These are phyloP conservation scores for Melieria omissa DNA, from an alignment of 2,888 invertebrate species.

Conservation along the genomic window DNA sequence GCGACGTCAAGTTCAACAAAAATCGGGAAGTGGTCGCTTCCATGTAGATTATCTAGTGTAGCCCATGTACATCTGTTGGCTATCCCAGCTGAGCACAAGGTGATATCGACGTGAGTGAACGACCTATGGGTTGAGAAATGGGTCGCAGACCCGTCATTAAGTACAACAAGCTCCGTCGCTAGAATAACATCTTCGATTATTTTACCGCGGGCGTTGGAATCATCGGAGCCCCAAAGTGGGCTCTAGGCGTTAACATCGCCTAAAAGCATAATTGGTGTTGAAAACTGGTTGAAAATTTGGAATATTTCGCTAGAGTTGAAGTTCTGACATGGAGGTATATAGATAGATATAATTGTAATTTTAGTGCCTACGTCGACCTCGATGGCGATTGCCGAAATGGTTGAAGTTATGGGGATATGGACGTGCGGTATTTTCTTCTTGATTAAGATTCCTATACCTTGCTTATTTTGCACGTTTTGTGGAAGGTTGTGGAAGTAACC, in stretches of 20 bases:
- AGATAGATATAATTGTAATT: neutral
- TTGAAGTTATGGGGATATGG: too few relatives aligned
- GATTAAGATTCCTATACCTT: neutral
- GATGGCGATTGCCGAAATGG: neutral
- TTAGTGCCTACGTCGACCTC: neutral
- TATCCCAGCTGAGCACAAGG: neutral
- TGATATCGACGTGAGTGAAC: neutral
- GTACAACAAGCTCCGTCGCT: neutral
- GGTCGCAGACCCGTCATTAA: constrained; percentile 1
- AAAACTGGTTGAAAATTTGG: too few relatives aligned
- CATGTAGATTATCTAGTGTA: neutral
- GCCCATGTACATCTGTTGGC: neutral
- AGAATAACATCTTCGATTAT: neutral
- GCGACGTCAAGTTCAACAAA: neutral
- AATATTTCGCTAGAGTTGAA: too few relatives aligned
- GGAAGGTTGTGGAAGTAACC: constrained; percentile 8
- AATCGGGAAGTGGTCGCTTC: constrained; percentile 7
- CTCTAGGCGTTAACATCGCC: constrained; percentile 3
- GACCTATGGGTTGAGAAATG: constrained; percentile 1
- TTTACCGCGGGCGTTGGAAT: constrained; percentile 2
- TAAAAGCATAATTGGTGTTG: neutral
- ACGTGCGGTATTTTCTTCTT: neutral
- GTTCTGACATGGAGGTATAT: too few relatives aligned
- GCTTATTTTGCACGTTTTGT: neutral
- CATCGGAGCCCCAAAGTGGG: neutral